A percentile compares a stretch with the other conserved stretches of the same genome.
These are phyloP conservation scores for Microtus ochrogaster DNA, from an alignment of 2,113 vertebrate species.

Conservation along the genomic window DNA sequence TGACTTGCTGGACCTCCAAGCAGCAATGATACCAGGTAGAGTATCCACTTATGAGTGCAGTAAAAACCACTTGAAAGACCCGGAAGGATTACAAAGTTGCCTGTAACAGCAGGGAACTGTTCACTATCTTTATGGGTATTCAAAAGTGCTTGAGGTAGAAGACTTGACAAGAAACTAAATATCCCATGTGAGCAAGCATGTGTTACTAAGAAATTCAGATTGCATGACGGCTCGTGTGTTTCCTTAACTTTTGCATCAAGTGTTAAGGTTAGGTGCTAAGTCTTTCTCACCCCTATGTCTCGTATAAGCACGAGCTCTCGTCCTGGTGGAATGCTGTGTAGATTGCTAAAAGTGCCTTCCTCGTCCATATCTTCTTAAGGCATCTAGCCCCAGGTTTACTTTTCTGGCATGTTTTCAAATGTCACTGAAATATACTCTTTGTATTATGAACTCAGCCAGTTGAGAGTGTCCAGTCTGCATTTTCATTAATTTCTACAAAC, in stretches of 20 bases:
- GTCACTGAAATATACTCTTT: not conserved
- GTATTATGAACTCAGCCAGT: not conserved
- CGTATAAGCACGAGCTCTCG: not conserved
- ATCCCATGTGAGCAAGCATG: not conserved
- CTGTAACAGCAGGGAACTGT: not conserved
- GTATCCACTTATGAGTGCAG: not conserved
- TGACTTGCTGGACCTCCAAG: not conserved
- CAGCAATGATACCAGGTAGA: not conserved
- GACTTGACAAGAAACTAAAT: not conserved
- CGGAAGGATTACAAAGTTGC: not conserved
- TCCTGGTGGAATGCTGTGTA: not conserved
- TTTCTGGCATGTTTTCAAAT: not conserved
- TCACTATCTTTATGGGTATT: not conserved
- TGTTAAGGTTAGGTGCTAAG: not conserved
- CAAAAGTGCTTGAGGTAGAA: not conserved
- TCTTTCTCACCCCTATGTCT: not conserved
- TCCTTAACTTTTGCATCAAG: not conserved
- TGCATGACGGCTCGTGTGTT: not conserved
- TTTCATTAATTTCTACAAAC: conserved; percentile 16
- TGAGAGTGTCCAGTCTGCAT: not conserved
- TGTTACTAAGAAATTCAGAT: not conserved
- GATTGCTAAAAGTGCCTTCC: not conserved
- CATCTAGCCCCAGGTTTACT: not conserved
- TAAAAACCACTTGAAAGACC: not conserved
- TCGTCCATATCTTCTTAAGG: not conserved